These are phyloP conservation scores for Astropecten irregularis DNA, from an alignment of 53 echinoderm and acorn worm species.

Conservation along the genomic window DNA sequence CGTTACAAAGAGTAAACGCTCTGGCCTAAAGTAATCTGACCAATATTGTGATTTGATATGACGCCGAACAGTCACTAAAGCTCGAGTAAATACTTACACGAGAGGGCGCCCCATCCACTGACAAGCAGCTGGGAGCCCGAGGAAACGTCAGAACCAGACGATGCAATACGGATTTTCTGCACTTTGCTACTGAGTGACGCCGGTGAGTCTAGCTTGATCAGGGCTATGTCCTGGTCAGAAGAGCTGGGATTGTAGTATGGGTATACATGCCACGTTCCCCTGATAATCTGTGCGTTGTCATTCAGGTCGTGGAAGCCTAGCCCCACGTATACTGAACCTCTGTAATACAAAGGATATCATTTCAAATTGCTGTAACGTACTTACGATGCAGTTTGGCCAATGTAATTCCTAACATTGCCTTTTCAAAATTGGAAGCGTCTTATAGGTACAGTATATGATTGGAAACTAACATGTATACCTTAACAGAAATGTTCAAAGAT, in stretches of 20 bases:
- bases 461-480: too few relatives aligned
- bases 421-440: too few relatives aligned
- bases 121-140: background rate
- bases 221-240: constrained; percentile 9
- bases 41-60: too few relatives aligned
- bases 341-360: background rate
- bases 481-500: too few relatives aligned
- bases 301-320: constrained; percentile 3
- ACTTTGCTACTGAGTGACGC: background rate
- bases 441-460: too few relatives aligned
- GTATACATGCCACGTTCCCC: background rate
- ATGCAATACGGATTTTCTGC: background rate
- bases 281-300: background rate
- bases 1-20: too few relatives aligned
- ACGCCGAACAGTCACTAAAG: too few relatives aligned
- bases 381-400: too few relatives aligned
- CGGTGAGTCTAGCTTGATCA: constrained; percentile 13
- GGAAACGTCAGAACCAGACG: background rate
- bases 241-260: background rate
- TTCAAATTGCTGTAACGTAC: background rate
- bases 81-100: too few relatives aligned
- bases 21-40: too few relatives aligned
- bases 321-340: constrained; percentile 8
- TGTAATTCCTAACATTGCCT: too few relatives aligned
- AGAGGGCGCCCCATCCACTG: constrained; percentile 25